A percentile compares a stretch with the other conserved stretches of the same genome.
phyloP scores from a whole-genome alignment of 2,888 invertebrate species.

The Acronicta leporina region DNA sequence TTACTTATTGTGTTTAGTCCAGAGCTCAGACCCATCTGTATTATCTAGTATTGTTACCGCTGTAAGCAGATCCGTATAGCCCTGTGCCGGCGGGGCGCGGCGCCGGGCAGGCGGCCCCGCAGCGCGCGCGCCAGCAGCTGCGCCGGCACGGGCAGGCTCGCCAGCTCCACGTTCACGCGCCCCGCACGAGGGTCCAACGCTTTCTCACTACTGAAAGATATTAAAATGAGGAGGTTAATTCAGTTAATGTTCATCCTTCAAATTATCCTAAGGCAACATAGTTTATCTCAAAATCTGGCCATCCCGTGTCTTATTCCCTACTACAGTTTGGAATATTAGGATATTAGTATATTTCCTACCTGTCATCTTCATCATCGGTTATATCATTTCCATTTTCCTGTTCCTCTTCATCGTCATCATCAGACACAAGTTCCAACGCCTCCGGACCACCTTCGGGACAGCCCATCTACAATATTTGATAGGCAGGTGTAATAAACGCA shows the following conservation, averaged over 20 bases:
- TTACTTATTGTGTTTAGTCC: too few relatives aligned
- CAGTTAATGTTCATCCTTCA: too few relatives aligned
- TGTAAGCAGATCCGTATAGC: slow-evolving; percentile 87
- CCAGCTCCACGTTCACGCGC: slow-evolving; percentile 92
- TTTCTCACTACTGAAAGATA: slow-evolving; percentile 31
- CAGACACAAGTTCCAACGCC: slow-evolving; percentile 88
- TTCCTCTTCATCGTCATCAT: slow-evolving; percentile 67
- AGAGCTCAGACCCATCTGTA: too few relatives aligned
- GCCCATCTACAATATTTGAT: slow-evolving; percentile 88
- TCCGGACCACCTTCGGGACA: slow-evolving; percentile 92
- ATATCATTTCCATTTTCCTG: slow-evolving; percentile 50
- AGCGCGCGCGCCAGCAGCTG: slow-evolving; percentile 87
- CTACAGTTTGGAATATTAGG: too few relatives aligned
- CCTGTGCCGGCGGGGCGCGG: slow-evolving; percentile 85
- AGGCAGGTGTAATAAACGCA: too few relatives aligned
- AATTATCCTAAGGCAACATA: too few relatives aligned
- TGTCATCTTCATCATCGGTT: slow-evolving; percentile 49
- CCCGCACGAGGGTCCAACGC: slow-evolving; percentile 94
- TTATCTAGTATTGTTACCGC: too few relatives aligned
- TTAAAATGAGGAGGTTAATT: too few relatives aligned
- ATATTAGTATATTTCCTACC: slow-evolving; percentile 51
- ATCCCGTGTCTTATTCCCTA: too few relatives aligned
- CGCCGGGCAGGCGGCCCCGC: slow-evolving; percentile 81
- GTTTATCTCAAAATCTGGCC: too few relatives aligned
- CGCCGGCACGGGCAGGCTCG: slow-evolving; percentile 91